phyloP scores from a whole-genome alignment of 2,888 invertebrate genomes.

The Mesochorus sp. region DNA sequence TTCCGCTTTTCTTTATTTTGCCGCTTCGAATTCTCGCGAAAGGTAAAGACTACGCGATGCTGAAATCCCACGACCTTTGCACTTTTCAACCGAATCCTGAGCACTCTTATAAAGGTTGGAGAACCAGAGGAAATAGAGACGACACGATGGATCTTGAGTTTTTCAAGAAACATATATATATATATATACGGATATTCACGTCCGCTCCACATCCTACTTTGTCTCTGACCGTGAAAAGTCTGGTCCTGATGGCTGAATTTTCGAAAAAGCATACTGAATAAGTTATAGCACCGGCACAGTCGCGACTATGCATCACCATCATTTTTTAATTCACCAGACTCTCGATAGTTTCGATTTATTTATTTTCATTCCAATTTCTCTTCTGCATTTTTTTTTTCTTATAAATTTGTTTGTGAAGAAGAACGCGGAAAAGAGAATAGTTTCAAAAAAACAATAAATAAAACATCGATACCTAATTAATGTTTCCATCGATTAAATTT shows the following conservation, averaged over 20 bases:
- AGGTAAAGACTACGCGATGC: slow-evolving; percentile 31
- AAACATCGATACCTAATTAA: no score
- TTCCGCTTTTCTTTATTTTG: slow-evolving; percentile 13
- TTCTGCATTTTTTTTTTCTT: slow-evolving; percentile 41
- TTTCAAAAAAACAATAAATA: no score
- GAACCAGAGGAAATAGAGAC: slow-evolving; percentile 32
- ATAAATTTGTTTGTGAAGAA: slow-evolving; percentile 69
- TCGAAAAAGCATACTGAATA: slow-evolving; percentile 54
- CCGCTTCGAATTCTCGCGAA: slow-evolving; percentile 30
- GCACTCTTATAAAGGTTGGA: slow-evolving; percentile 34
- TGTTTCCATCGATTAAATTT: no score
- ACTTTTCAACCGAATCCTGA: slow-evolving; percentile 31
- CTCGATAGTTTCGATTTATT: slow-evolving; percentile 8
- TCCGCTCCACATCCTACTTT: background rate
- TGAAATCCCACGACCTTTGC: slow-evolving; percentile 48
- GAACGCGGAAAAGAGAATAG: no score
- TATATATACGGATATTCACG: background rate
- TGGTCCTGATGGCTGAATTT: slow-evolving; percentile 37
- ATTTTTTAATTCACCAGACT: slow-evolving; percentile 18
- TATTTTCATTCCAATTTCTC: background rate
- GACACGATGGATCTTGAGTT: slow-evolving; percentile 48
- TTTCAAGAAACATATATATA: slow-evolving; percentile 17
- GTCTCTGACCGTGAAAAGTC: slow-evolving; percentile 54
- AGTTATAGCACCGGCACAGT: slow-evolving; percentile 34
- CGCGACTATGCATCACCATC: slow-evolving; percentile 8